A percentile compares a stretch with the other conserved stretches of the same genome.
These are phyloP conservation scores for Apostichopus japonicus DNA, from an alignment of 35 echinoderm and acorn worm genomes.

Conservation along the genomic window DNA sequence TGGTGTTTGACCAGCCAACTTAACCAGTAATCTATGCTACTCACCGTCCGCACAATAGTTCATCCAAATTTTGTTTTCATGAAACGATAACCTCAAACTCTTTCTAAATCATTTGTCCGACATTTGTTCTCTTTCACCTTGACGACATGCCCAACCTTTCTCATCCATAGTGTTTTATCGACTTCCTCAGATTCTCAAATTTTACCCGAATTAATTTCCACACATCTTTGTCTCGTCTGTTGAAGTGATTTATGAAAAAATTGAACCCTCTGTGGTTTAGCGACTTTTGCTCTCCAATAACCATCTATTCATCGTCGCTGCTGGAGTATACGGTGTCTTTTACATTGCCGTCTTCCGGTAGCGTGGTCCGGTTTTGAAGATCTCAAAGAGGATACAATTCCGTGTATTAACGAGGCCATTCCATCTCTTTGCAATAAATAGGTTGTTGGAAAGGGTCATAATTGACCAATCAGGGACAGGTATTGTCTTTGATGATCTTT, in stretches of 20 bases:
- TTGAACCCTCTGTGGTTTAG: neutral
- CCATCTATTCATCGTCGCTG: neutral
- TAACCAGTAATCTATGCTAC: too few species aligned
- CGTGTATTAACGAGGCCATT: neutral
- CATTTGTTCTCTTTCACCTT: too few species aligned
- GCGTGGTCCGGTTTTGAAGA: neutral
- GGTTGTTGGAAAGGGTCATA: neutral
- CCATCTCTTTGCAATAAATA: neutral
- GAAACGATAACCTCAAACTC: too few species aligned
- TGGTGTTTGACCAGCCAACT: too few species aligned
- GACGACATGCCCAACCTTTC: too few species aligned
- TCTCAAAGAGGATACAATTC: neutral
- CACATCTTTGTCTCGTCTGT: neutral
- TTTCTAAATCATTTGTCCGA: too few species aligned
- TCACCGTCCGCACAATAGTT: too few species aligned
- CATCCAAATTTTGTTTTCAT: too few species aligned
- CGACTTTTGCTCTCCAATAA: neutral
- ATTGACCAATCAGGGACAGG: neutral
- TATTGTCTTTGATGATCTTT: neutral
- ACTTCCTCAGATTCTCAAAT: neutral
- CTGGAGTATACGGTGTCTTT: neutral
- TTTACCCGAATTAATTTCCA: neutral
- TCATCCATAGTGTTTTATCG: too few species aligned
- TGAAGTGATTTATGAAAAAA: neutral
- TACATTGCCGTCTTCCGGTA: neutral